phyloP scores from a whole-genome alignment of 2,888 invertebrate species.

The Dynastes hyllus region DNA sequence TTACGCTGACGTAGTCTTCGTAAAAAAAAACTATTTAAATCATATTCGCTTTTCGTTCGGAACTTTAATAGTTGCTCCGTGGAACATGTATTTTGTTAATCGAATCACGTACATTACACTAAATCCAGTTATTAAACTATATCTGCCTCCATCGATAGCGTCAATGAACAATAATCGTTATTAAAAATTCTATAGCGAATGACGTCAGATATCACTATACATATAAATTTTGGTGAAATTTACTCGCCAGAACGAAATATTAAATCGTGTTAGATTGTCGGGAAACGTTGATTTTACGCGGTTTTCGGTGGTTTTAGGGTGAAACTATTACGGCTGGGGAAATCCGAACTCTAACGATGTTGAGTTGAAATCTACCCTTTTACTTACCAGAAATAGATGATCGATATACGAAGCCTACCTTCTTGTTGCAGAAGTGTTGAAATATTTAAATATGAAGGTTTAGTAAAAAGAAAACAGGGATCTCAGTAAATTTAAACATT shows the following conservation, averaged over 20 bases:
- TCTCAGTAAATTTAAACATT: not conserved
- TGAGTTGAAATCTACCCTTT: not conserved
- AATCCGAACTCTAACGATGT: slow-evolving; percentile 4
- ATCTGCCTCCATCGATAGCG: not conserved
- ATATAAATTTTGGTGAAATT: not conserved
- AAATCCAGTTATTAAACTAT: slow-evolving; percentile 37
- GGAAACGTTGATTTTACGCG: slow-evolving; percentile 3
- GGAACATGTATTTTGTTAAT: slow-evolving; percentile 5
- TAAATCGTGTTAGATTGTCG: not conserved
- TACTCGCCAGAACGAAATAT: not conserved
- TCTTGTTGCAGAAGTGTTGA: not conserved
- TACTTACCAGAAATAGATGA: slow-evolving; percentile 40
- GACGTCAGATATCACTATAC: not conserved
- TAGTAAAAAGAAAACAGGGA: not conserved
- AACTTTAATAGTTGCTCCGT: not conserved
- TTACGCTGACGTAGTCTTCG: not conserved
- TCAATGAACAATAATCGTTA: not conserved
- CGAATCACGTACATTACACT: slow-evolving; percentile 31
- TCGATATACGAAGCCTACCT: slow-evolving; percentile 30
- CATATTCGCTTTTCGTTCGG: not conserved
- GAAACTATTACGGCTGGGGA: slow-evolving; percentile 6
- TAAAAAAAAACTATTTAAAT: slow-evolving; percentile 8
- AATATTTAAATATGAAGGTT: not conserved
- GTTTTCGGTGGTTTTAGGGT: not conserved
- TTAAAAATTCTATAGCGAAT: not conserved